These are phyloP conservation scores for Lates calcarifer DNA, from an alignment of 2,113 vertebrate genomes.

Conservation along the genomic window DNA sequence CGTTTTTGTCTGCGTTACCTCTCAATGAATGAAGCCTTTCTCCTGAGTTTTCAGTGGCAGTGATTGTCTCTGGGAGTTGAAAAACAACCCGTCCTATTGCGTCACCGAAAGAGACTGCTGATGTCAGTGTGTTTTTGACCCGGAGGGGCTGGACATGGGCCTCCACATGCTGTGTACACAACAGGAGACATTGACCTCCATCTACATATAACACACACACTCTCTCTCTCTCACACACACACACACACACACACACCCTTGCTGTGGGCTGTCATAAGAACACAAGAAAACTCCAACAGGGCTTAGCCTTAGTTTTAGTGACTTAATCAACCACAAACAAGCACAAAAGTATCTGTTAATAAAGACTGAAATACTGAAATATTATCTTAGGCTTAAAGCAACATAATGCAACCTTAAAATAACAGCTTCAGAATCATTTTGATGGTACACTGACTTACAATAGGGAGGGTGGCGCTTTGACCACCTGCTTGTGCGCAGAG, in stretches of 20 bases:
- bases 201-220: slow-evolving; percentile 23
- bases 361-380: background rate
- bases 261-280: slow-evolving; percentile 16
- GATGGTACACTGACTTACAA: too few species aligned
- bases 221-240: slow-evolving; percentile 4
- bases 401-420: too few species aligned
- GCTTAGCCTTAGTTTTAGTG: slow-evolving; percentile 25
- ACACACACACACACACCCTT: too few species aligned
- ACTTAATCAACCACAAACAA: background rate
- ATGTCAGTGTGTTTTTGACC: slow-evolving; percentile 68
- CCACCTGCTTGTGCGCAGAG: too few species aligned
- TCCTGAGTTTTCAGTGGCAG: slow-evolving; percentile 13
- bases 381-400: background rate
- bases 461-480: too few species aligned
- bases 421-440: too few species aligned
- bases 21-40: slow-evolving; percentile 58
- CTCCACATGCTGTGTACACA: slow-evolving; percentile 70
- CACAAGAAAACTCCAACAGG: background rate
- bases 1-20: slow-evolving; percentile 24
- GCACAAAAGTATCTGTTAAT: background rate
- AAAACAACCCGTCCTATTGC: slow-evolving; percentile 68
- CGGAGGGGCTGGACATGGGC: slow-evolving; percentile 18
- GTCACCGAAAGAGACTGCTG: slow-evolving; percentile 62
- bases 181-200: slow-evolving; percentile 66
- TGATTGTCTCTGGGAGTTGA: slow-evolving; percentile 46